These are phyloP conservation scores for Prunella fulvescens DNA, from an alignment of 2,113 vertebrate species.

Conservation along the genomic window DNA sequence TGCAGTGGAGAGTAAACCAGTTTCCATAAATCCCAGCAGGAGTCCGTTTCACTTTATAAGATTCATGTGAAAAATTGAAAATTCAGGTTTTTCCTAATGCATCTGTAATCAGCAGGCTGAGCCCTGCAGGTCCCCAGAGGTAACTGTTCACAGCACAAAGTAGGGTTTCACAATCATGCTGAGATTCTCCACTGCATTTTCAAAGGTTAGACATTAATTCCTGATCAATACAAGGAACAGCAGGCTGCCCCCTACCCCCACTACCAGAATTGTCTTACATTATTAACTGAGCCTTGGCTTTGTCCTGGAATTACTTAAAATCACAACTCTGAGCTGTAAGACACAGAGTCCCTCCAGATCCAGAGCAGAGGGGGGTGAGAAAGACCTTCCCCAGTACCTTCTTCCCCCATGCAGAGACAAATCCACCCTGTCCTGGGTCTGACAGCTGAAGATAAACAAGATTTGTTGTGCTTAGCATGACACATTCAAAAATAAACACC, in stretches of 20 bases:
- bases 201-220: slow-evolving; percentile 69
- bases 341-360: neutral
- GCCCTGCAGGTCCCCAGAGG: neutral
- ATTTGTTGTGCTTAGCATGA: neutral
- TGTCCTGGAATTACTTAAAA: slow-evolving; percentile 1
- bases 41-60: slow-evolving; percentile 41
- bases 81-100: slow-evolving; percentile 56
- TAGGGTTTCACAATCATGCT: slow-evolving; percentile 22
- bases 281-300: slow-evolving; percentile 32
- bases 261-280: slow-evolving; percentile 4
- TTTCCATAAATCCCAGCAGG: slow-evolving; percentile 64
- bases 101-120: slow-evolving; percentile 56
- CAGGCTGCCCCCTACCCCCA: neutral
- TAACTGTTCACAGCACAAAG: slow-evolving; percentile 51
- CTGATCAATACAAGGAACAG: slow-evolving; percentile 64
- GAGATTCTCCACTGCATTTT: slow-evolving; percentile 47
- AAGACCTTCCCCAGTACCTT: neutral
- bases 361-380: neutral
- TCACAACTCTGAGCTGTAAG: neutral
- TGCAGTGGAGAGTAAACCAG: slow-evolving; percentile 40
- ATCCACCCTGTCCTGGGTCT: neutral
- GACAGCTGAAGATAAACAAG: neutral
- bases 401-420: neutral
- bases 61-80: slow-evolving; percentile 66
- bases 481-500: neutral